Evolutionary conservation across 2,888 invertebrate genomes (phyloP).

Genomic region (Athripsodes cinereus): DNA sequence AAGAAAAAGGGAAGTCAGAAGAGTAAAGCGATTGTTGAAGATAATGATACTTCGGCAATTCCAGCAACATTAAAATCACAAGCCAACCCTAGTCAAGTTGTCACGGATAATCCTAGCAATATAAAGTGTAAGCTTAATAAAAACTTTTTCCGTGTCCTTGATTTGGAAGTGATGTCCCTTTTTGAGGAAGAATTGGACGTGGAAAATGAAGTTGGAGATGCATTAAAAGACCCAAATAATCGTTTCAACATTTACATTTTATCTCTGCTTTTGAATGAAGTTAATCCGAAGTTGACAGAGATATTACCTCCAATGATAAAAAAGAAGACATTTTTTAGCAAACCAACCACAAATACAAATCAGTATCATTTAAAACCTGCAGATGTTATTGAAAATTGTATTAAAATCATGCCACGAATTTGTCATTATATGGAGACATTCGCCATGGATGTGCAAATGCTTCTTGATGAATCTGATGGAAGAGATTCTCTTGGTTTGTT

Average conservation of each 20-base stretch:
- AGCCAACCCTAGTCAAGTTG: conserved; percentile 28
- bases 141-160: conserved; percentile 18
- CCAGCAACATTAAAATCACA: conserved; percentile 40
- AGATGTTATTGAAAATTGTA: conserved; percentile 31
- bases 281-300: conserved; percentile 50
- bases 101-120: background rate
- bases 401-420: conserved; percentile 41
- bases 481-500: conserved; percentile 53
- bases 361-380: conserved; percentile 30
- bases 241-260: conserved; percentile 29
- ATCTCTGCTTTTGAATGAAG: conserved; percentile 48
- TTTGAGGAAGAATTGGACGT: conserved; percentile 22
- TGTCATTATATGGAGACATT: conserved; percentile 41
- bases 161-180: conserved; percentile 18
- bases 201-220: conserved; percentile 9
- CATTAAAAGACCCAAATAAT: conserved; percentile 8
- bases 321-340: conserved; percentile 11
- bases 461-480: conserved; percentile 47
- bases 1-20: conserved; percentile 34
- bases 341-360: background rate
- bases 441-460: conserved; percentile 35
- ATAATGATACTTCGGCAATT: conserved; percentile 35
- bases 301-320: conserved; percentile 33
- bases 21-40: conserved; percentile 31
- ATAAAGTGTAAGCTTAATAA: conserved; percentile 13